These are phyloP conservation scores for Zingel zingel DNA, from an alignment of 2,113 vertebrate species.

Conservation along the genomic window DNA sequence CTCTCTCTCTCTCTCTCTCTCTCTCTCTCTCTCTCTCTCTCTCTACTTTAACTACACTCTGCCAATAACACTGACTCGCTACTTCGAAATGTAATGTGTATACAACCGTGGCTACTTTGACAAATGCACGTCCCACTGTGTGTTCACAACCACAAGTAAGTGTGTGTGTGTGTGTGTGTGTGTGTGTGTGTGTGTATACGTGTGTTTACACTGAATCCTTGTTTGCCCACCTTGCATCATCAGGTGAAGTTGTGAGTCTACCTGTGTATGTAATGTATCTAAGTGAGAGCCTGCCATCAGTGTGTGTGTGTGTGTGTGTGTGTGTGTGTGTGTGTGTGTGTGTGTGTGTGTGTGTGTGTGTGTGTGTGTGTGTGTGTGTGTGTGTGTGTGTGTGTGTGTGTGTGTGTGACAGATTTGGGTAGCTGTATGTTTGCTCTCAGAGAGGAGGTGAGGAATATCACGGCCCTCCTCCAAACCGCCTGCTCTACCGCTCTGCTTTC, in stretches of 20 bases:
- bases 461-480: constrained; percentile 75
- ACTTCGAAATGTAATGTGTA: constrained; percentile 50
- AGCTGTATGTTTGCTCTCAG: constrained; percentile 70
- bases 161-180: neutral
- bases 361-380: constrained; percentile 49
- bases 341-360: constrained; percentile 52
- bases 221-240: constrained; percentile 60
- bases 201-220: constrained; percentile 8
- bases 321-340: constrained; percentile 45
- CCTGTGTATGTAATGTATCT: constrained; percentile 56
- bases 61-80: constrained; percentile 51
- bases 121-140: constrained; percentile 56
- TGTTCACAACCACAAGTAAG: constrained; percentile 19
- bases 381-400: constrained; percentile 47
- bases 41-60: constrained; percentile 10
- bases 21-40: neutral
- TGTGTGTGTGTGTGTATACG: neutral
- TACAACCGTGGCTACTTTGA: constrained; percentile 40
- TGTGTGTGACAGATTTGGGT: constrained; percentile 64
- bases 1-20: neutral
- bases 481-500: constrained; percentile 57
- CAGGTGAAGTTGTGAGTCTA: constrained; percentile 47
- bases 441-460: constrained; percentile 78
- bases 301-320: constrained; percentile 50
- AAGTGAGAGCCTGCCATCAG: constrained; percentile 42